Conservation (phyloP, 1,140 invertebrate genomes). For the Euborellia annulipes region DNA sequence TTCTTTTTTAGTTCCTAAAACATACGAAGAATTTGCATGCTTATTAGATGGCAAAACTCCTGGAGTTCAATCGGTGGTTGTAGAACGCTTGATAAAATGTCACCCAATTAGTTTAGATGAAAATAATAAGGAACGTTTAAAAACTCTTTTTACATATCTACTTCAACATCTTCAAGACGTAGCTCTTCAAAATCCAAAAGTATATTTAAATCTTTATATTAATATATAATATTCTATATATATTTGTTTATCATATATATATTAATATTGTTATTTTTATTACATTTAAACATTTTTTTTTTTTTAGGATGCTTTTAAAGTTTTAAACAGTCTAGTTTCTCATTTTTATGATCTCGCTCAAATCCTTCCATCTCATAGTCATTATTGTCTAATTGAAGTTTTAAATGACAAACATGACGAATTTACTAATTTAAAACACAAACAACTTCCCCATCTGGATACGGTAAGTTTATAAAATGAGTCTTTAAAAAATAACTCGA, state of each 20-base stretch:
- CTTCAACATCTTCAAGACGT: slow-evolving; percentile 58
- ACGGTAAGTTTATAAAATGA: slow-evolving; percentile 32
- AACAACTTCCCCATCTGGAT: slow-evolving; percentile 47
- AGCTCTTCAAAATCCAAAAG: slow-evolving; percentile 28
- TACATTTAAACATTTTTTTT: slow-evolving; percentile 11
- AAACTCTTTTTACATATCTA: slow-evolving; percentile 51
- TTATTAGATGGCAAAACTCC: slow-evolving; percentile 41
- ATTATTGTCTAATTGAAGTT: slow-evolving; percentile 44
- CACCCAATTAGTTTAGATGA: slow-evolving; percentile 61
- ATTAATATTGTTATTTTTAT: not conserved
- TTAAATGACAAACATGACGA: slow-evolving; percentile 56
- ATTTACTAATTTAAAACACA: slow-evolving; percentile 42
- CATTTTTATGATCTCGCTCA: slow-evolving; percentile 58
- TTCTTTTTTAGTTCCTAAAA: slow-evolving; percentile 36
- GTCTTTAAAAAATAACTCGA: not conserved
- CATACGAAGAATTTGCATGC: slow-evolving; percentile 46
- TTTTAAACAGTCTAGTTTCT: slow-evolving; percentile 37
- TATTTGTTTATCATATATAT: no score
- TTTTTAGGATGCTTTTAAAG: slow-evolving; percentile 13
- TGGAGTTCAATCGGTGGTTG: slow-evolving; percentile 46
- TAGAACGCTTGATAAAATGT: slow-evolving; percentile 72
- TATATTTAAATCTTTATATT: not conserved
- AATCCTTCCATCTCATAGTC: slow-evolving; percentile 45
- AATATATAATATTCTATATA: no score
- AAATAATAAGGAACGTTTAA: slow-evolving; percentile 60